A percentile compares a stretch with the other conserved stretches of the same genome.
These are phyloP conservation scores for Puffinus mauretanicus DNA, from an alignment of 2,113 vertebrate species.

Conservation along the genomic window DNA sequence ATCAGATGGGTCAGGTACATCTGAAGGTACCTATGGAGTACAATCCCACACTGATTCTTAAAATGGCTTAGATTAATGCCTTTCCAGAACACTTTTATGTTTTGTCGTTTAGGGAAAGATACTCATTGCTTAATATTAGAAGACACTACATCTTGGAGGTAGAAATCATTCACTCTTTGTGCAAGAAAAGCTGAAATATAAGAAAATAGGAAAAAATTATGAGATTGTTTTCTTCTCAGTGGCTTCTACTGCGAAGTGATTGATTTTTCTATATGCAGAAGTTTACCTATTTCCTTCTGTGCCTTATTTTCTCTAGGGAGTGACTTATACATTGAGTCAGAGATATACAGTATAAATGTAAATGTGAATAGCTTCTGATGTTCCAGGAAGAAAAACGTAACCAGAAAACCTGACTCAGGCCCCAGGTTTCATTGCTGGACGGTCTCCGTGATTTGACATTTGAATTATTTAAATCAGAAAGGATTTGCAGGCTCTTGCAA, in stretches of 20 bases:
- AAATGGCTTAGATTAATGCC: not conserved
- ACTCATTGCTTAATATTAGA: not conserved
- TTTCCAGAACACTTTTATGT: not conserved
- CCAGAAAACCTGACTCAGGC: not conserved
- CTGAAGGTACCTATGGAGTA: not conserved
- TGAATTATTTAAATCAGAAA: not conserved
- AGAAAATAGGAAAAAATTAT: not conserved
- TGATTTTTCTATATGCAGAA: not conserved
- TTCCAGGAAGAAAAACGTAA: not conserved
- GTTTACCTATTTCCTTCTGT: not conserved
- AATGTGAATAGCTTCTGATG: not conserved
- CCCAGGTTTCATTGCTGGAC: not conserved
- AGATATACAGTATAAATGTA: not conserved
- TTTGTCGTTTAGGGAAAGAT: not conserved
- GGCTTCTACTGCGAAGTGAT: not conserved
- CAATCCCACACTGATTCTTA: not conserved
- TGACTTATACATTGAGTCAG: not conserved
- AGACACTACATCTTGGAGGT: not conserved
- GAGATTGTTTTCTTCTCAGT: not conserved
- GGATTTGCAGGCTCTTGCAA: not conserved
- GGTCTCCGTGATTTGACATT: not conserved
- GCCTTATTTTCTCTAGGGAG: not conserved
- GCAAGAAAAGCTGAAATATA: not conserved
- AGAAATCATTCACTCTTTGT: not conserved
- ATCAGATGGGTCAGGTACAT: not conserved